These are phyloP conservation scores for Acridotheres tristis DNA, from an alignment of 2,797 vertebrate genomes.

Conservation along the genomic window DNA sequence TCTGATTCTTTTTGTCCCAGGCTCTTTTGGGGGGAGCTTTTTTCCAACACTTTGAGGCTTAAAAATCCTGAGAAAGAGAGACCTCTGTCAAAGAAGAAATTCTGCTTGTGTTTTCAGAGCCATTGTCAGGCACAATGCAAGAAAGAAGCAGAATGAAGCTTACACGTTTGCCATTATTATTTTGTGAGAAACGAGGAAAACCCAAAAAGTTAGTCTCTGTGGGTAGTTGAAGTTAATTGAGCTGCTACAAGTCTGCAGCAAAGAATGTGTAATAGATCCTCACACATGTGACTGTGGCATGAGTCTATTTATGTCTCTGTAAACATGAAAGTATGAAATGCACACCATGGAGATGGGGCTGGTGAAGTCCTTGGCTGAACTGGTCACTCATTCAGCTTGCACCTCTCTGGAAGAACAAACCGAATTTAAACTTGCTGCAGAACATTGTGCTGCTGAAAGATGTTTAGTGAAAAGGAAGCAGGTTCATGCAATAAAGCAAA, in stretches of 20 bases:
- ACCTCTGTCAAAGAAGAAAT: background rate
- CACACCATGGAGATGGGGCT: background rate
- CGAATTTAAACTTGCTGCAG: background rate
- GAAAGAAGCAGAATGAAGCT: background rate
- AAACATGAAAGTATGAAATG: slow-evolving; percentile 49
- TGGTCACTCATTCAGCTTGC: background rate
- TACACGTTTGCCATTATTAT: background rate
- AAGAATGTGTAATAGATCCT: slow-evolving; percentile 55
- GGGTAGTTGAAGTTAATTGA: background rate
- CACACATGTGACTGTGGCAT: slow-evolving; percentile 35
- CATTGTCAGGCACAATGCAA: background rate
- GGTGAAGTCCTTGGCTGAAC: slow-evolving; percentile 23
- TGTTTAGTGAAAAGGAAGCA: background rate
- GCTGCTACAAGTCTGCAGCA: background rate
- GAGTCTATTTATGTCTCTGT: slow-evolving; percentile 61
- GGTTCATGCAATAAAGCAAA: background rate
- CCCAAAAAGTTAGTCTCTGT: background rate
- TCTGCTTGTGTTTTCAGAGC: background rate
- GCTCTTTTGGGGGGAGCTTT: background rate
- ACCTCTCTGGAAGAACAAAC: background rate
- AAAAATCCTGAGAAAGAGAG: background rate
- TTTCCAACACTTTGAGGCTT: background rate
- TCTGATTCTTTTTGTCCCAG: background rate
- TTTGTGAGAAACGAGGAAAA: background rate
- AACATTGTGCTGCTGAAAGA: background rate